Evolutionary conservation across 2,113 vertebrate species (phyloP), one percentile per base, ranked within the genome.

Genomic region (Mesembrinibis cayennensis): DNA sequence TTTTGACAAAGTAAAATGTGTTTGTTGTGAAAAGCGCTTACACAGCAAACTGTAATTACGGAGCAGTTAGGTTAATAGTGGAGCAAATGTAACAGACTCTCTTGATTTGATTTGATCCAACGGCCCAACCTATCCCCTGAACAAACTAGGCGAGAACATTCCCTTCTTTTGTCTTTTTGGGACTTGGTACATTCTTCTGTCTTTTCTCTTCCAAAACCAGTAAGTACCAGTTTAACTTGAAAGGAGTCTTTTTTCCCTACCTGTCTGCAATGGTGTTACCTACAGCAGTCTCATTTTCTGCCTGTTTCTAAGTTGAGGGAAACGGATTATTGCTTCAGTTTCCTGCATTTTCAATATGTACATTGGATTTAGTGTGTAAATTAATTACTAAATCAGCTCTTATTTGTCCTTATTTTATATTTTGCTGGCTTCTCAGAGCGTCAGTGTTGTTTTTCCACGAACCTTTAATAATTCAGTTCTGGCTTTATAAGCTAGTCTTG

Each of bases 11-110:
- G 38, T 36, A 71, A 89, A 81, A 55, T 17, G 15, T 63, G 78
- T 91, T 91, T 96, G 63, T 63, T 95, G 45, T 82, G 87, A 63
- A 90, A 93, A 95, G 61, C 38, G 61, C 45, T 71, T 74, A 13
- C 5, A 14, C 25, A 42, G 67, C 29, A 55, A 84, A 55, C n/a
- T 63, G 53, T 66, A 87, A 96, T 84, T 86, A 56, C 1, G 5
- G 83, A 91, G 47, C 22, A 50, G 72, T 74, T 77, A 61, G 71
- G 62, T 65, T 91, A 66, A 55, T 50, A 52, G 69, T 40, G 52
- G 65, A 89, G 77, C 50, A 59, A 50, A 8, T 59, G 50, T 55
- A 87, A 58, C 50, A 91, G 67, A 18, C 32, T 89, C 6, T 0
- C 38, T 85, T 9, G 2, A 40, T 92, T 83, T 87, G 55, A 71